Evolutionary conservation across 2,113 vertebrate species (phyloP).

Genomic region (Coreoperca whiteheadi): DNA sequence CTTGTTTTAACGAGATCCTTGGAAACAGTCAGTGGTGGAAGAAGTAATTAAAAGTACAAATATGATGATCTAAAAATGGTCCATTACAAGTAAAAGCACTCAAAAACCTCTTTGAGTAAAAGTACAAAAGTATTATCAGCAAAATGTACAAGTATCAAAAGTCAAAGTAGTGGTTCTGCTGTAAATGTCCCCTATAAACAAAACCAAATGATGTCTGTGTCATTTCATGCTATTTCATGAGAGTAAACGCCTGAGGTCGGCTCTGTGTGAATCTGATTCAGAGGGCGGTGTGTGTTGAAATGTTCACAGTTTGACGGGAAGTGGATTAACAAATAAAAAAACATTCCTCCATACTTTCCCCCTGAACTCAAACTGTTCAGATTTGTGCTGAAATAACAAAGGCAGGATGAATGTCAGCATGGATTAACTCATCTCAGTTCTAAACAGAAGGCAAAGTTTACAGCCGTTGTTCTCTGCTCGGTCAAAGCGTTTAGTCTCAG

Average conservation of each 20-base stretch:
- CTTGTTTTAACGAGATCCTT: no score
- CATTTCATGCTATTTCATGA: not conserved
- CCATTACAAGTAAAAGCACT: no score
- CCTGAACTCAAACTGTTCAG: not conserved
- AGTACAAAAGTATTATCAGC: no score
- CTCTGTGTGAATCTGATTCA: slow-evolving; percentile 2
- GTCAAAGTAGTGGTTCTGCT: no score
- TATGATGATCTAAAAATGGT: no score
- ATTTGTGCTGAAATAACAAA: slow-evolving; percentile 9
- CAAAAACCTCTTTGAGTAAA: no score
- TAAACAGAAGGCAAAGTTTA: slow-evolving; percentile 4
- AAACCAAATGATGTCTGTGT: not conserved
- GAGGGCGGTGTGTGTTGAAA: not conserved
- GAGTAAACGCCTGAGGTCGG: not conserved
- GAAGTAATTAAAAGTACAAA: no score
- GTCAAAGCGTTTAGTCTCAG: not conserved
- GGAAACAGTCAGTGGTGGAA: no score
- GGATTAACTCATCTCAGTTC: slow-evolving; percentile 10
- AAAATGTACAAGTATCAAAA: no score
- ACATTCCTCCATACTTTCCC: slow-evolving; percentile 3
- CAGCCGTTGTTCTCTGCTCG: not conserved
- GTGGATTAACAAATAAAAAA: slow-evolving; percentile 31
- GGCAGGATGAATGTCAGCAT: slow-evolving; percentile 26
- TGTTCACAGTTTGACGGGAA: not conserved
- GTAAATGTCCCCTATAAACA: no score